Percentiles rank a stretch among this genome's conserved stretches.
Conservation (phyloP, 2,797 vertebrate species). For the Characodon lateralis region DNA sequence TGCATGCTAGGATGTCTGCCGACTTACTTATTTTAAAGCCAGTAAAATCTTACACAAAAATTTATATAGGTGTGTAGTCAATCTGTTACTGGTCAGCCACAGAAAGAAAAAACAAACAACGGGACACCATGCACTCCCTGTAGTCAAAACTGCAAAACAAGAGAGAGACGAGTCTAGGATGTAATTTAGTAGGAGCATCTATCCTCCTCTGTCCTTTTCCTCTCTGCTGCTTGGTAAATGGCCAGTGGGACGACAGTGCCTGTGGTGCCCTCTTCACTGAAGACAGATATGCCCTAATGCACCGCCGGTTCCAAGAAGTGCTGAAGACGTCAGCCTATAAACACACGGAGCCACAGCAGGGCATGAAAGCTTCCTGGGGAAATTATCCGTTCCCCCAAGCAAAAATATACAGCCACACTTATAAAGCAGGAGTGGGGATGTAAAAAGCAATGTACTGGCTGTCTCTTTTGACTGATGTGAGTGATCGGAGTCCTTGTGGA, state of each 20-base stretch:
- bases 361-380: conserved; percentile 38
- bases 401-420: conserved; percentile 46
- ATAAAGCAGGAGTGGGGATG: conserved; percentile 18
- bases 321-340: conserved; percentile 59
- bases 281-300: conserved; percentile 62
- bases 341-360: conserved; percentile 45
- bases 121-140: not conserved
- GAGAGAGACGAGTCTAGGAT: conserved; percentile 25
- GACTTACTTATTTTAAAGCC: not conserved
- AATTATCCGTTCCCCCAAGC: conserved; percentile 48
- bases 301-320: conserved; percentile 53
- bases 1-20: not conserved
- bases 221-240: conserved; percentile 63
- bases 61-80: not conserved
- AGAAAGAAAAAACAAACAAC: not conserved
- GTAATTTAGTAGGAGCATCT: conserved; percentile 43
- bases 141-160: conserved; percentile 1
- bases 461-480: conserved; percentile 35
- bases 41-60: not conserved
- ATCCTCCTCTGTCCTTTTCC: conserved; percentile 39
- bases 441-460: conserved; percentile 28
- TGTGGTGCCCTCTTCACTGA: conserved; percentile 52
- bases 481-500: conserved; percentile 8
- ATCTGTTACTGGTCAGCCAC: not conserved
- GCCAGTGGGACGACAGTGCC: conserved; percentile 52